These are phyloP conservation scores for Aptenodytes forsteri DNA, from an alignment of 2,113 vertebrate species.

Conservation along the genomic window DNA sequence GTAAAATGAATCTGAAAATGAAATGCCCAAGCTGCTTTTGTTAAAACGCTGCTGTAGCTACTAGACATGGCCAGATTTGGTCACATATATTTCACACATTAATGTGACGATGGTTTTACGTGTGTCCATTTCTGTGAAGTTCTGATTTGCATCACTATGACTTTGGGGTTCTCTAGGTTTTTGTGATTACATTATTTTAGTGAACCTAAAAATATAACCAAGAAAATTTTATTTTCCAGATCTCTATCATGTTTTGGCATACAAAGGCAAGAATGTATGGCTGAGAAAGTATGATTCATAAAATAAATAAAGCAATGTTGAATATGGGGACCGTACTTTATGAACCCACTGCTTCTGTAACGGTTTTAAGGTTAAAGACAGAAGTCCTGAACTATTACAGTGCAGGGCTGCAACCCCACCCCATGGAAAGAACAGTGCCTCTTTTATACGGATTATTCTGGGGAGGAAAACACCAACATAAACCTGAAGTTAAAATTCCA, in stretches of 20 bases:
- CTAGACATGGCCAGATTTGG: rapidly evolving
- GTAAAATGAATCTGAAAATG: background rate
- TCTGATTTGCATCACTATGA: rapidly evolving
- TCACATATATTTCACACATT: rapidly evolving
- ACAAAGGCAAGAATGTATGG: background rate
- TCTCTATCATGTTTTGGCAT: background rate
- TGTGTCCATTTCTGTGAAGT: rapidly evolving
- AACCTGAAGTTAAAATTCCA: background rate
- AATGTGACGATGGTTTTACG: rapidly evolving
- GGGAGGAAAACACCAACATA: background rate
- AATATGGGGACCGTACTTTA: background rate
- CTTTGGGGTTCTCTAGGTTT: background rate
- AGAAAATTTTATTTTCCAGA: background rate
- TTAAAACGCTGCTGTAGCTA: too few species aligned
- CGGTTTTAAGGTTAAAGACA: background rate
- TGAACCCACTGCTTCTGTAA: background rate
- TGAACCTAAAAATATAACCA: background rate
- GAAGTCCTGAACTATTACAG: background rate
- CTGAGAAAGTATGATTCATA: background rate
- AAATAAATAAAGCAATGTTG: background rate
- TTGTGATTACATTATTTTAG: background rate
- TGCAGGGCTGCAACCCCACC: background rate
- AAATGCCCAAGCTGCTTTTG: rapidly evolving
- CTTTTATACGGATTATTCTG: background rate
- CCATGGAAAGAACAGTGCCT: background rate